Percentiles rank a stretch among this genome's conserved stretches.
Evolutionary conservation across 2,888 invertebrate genomes (phyloP).

Genomic region (Macrophya annulata): DNA sequence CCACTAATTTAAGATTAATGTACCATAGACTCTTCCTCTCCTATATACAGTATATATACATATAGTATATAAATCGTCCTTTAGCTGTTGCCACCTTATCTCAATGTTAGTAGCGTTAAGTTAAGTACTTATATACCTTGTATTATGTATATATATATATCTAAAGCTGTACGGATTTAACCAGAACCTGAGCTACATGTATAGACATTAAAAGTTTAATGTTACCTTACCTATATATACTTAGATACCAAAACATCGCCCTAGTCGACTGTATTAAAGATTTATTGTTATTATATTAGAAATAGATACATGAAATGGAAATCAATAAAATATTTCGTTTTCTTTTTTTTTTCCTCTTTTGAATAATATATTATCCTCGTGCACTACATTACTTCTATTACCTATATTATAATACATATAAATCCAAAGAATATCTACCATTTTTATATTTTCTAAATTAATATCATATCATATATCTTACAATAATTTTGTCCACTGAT

Average conservation of each 20-base stretch:
- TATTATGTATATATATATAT: conserved; percentile 56
- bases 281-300: conserved; percentile 68
- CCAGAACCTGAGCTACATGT: conserved; percentile 47
- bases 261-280: conserved; percentile 74
- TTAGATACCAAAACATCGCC: conserved; percentile 63
- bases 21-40: conserved; percentile 53
- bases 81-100: conserved; percentile 53
- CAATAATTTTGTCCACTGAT: no score
- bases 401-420: background rate
- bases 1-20: conserved; percentile 68
- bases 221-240: conserved; percentile 51
- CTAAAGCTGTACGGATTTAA: background rate
- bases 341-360: background rate
- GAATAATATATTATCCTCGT: background rate
- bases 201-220: conserved; percentile 56
- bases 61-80: conserved; percentile 50
- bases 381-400: background rate
- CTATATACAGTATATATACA: no score
- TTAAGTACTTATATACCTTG: conserved; percentile 54
- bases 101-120: conserved; percentile 48
- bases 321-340: conserved; percentile 45
- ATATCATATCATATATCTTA: no score
- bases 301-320: conserved; percentile 34
- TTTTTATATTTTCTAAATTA: no score
- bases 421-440: no score